These are phyloP conservation scores for Drosophila incognita DNA, from an alignment of 2,888 invertebrate species.

Conservation along the genomic window DNA sequence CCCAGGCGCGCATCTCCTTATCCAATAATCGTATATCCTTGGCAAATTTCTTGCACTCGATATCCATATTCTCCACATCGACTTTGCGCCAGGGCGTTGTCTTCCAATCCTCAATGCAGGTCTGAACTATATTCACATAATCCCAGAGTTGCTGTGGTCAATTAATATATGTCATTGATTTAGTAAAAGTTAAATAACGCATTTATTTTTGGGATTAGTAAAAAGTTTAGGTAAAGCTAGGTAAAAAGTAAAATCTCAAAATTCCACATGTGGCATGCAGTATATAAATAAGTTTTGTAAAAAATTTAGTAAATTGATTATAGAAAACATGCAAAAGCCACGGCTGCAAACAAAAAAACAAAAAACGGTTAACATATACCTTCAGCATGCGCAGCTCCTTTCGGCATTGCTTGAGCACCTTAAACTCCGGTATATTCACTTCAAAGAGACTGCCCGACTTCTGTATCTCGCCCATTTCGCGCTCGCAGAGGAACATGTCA, in stretches of 20 bases:
- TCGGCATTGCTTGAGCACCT: slow-evolving; percentile 95
- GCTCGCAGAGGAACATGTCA: slow-evolving; percentile 92
- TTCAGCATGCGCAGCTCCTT: slow-evolving; percentile 95
- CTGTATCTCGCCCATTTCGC: slow-evolving; percentile 93
- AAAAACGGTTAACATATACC: slow-evolving; percentile 85
- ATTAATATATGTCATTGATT: slow-evolving; percentile 19
- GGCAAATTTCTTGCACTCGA: slow-evolving; percentile 98
- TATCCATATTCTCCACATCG: slow-evolving; percentile 99
- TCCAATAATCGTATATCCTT: slow-evolving; percentile 96
- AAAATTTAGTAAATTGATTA: slow-evolving; percentile 64
- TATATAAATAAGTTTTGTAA: slow-evolving; percentile 43
- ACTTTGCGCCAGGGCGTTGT: slow-evolving; percentile 98
- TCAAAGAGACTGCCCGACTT: slow-evolving; percentile 97
- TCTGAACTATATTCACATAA: slow-evolving; percentile 94
- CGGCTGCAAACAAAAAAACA: slow-evolving; percentile 15
- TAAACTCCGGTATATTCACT: slow-evolving; percentile 97
- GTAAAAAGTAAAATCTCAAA: slow-evolving; percentile 63
- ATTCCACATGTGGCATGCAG: slow-evolving; percentile 75
- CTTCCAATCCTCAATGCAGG: slow-evolving; percentile 98
- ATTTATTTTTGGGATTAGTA: slow-evolving; percentile 38
- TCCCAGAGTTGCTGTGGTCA: slow-evolving; percentile 94
- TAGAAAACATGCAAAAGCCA: slow-evolving; percentile 62
- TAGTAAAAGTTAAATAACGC: not conserved
- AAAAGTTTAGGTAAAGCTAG: slow-evolving; percentile 30
- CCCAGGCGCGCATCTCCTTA: slow-evolving; percentile 98